Base-by-base conservation (phyloP, 64 coral and sea anemone genomes). In the Catalaphyllia jardinei region DNA sequence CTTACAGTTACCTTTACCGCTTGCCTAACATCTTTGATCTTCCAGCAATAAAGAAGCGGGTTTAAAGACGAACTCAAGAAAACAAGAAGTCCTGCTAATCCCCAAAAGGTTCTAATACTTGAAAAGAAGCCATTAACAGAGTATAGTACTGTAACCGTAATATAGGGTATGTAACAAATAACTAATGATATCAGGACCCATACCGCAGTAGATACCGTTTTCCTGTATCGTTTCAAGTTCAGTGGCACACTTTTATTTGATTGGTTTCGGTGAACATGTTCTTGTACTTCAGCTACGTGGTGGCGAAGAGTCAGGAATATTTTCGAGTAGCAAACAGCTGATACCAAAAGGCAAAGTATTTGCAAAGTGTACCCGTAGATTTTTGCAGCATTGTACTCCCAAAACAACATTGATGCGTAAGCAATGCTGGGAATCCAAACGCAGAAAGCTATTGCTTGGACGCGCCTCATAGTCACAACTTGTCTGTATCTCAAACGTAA, bases 11-110 rank as follows among this genome's bases (percentile, higher is more conserved):
- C 24, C 27, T 57, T 79, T 13, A 57, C 77, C 10, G n/a, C 24
- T 57, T 15, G 11, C 25, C 77, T 79, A 10, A 79, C 52, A 30
- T 59, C 49, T 79, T 20, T 59, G 50, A 79, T 79, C 14, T 28
- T 79, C 77, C 77, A 79, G 14, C 77, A 79, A 39, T 79, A 79
- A 2, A 79, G 77, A 79, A 79, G 27, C 19, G 77, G 77, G 4
- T 79, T 79, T 79, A 79, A 59, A 29, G 50, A 59, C 24, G 77
- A 79, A 29, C 59, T 79, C 14, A 59, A n/a, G 77, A 29, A 60
- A 55, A 79, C 77, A 27, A 79, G 27, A 14, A 51, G 18, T 28
- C 24, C 27, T 28, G 25, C 59, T 55, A 25, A 24, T 79, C 25
- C 6, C 46, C 13, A 25, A 59, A 15, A 1, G 54, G 10, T 57